These are phyloP conservation scores for Oriolus oriolus DNA, from an alignment of 2,113 vertebrate species.

Conservation along the genomic window DNA sequence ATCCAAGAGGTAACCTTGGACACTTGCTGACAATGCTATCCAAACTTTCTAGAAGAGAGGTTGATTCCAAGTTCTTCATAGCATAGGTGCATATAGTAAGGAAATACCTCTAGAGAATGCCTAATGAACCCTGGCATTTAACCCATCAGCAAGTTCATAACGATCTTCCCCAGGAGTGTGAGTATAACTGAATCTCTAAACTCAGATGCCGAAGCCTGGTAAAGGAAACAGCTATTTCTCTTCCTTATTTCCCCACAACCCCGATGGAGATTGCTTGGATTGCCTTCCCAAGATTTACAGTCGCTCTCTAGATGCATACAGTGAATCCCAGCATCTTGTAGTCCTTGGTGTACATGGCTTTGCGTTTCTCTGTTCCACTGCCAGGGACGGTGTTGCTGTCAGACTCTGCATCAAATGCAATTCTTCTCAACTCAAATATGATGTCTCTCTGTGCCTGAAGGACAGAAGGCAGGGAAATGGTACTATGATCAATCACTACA, in stretches of 20 bases:
- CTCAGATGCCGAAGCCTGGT: not conserved
- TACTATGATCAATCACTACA: not conserved
- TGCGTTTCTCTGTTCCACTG: conserved; percentile 89
- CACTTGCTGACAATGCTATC: not conserved
- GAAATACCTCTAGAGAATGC: not conserved
- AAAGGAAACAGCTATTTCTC: not conserved
- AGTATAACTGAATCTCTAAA: not conserved
- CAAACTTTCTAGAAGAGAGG: not conserved
- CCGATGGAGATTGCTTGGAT: not conserved
- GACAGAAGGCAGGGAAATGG: not conserved
- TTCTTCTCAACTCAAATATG: conserved; percentile 93
- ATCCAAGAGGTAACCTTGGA: not conserved
- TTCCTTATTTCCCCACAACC: not conserved
- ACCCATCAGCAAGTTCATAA: not conserved
- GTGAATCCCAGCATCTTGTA: conserved; percentile 98
- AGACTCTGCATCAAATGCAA: conserved; percentile 93
- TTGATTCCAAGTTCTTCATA: not conserved
- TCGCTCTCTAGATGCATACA: conserved; percentile 70
- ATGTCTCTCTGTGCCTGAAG: conserved; percentile 90
- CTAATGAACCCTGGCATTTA: not conserved
- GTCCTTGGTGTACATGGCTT: conserved; percentile 96
- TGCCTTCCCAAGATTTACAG: not conserved
- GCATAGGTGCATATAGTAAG: not conserved
- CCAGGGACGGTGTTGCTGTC: conserved; percentile 76
- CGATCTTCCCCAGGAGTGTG: not conserved